These are phyloP conservation scores for Eubucco bourcierii DNA, from an alignment of 2,113 vertebrate genomes.

Conservation along the genomic window DNA sequence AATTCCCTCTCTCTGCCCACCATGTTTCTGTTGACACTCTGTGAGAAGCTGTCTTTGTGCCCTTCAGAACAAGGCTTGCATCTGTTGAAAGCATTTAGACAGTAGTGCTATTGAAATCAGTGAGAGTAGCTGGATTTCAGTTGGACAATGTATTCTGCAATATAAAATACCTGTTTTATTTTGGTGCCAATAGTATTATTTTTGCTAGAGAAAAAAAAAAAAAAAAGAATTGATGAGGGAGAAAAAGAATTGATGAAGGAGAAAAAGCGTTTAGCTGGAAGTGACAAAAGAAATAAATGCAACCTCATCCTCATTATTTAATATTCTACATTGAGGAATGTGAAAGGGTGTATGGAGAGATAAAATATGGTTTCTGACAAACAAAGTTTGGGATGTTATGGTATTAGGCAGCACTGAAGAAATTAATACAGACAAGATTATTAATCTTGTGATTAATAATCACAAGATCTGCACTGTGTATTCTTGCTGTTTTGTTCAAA, in stretches of 20 bases:
- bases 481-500: background rate
- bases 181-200: background rate
- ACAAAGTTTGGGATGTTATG: background rate
- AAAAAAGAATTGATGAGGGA: background rate
- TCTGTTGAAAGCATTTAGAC: background rate
- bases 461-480: background rate
- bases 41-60: constrained; percentile 16
- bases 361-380: background rate
- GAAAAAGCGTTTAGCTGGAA: background rate
- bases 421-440: background rate
- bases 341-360: background rate
- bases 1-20: background rate
- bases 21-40: background rate
- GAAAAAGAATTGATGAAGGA: background rate
- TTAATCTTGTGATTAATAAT: too few species aligned
- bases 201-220: background rate
- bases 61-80: background rate
- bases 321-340: background rate
- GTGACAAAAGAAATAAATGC: background rate
- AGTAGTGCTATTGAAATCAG: background rate
- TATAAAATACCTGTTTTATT: background rate
- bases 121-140: background rate
- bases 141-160: background rate
- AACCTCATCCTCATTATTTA: background rate
- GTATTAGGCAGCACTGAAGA: background rate